Base-by-base conservation (phyloP, 1,140 invertebrate genomes). In the Stegodyphus mimosarum region DNA sequence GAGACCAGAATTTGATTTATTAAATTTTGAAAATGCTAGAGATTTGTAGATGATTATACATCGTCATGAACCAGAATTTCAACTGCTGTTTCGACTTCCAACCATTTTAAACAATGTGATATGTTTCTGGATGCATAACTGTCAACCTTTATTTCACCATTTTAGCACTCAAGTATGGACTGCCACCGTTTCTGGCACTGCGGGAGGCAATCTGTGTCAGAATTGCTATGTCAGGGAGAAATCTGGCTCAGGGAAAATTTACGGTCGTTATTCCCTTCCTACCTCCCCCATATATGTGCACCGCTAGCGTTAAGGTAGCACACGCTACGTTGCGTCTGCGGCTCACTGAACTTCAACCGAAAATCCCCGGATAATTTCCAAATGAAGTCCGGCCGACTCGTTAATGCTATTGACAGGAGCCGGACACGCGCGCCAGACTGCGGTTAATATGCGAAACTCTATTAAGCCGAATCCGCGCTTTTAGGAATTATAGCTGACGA, bases 351-450 rank as follows among this genome's bases (percentile, higher is more conserved):
- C 55, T 15, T 60, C 9, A 60, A 11, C 15, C 55, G 15, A 15
- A 9, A 11, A 9, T 11, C 15, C 15, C 55, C 64, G 64, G 74
- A 33, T 33, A 33, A 17, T 77, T 77, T 18, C 48, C 49, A 77
- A 77, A 77, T 66, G 74, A 53, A 75, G 73, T 66, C 74, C 74
- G 52, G 73, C 11, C 53, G 13, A 13, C 74, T 77, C 74, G 74
- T 77, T 77, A 77, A 64, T 77, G 63, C 55, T 49, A 77, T 77
- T 77, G 74, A 77, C 74, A 77, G 74, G 13, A n/a, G 48, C 72
- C 55, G 15, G 55, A 60, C 55, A 60, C 15, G 55, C 15, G 55
- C 5, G 15, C 55, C 9, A 5, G 9, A 11, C 55, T 11, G 72
- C 48, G 74, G 55, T 63, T 77, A 66, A 77, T 77, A 18, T 48